These are phyloP conservation scores for Monochamus alternatus DNA, from an alignment of 2,888 invertebrate genomes.

Conservation along the genomic window DNA sequence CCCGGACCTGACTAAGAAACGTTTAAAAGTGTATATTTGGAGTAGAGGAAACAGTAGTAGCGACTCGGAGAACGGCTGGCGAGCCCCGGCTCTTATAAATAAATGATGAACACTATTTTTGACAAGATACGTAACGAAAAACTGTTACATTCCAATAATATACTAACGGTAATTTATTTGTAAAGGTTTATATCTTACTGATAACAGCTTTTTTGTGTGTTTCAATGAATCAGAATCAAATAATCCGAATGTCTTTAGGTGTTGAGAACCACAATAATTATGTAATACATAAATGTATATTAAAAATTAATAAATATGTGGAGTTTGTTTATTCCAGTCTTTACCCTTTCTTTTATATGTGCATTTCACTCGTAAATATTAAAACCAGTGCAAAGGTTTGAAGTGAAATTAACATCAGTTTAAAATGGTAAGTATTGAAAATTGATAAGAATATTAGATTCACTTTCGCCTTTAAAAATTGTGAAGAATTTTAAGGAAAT, in stretches of 20 bases:
- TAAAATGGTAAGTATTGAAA: too few species aligned
- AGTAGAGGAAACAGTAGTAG: conserved; percentile 8
- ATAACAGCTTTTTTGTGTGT: conserved; percentile 70
- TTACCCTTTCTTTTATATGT: neutral
- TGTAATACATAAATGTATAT: conserved; percentile 71
- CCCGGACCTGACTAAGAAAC: conserved; percentile 41
- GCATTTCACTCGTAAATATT: neutral
- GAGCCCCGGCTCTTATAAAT: conserved; percentile 42
- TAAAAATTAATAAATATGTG: conserved; percentile 59
- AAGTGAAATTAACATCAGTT: too few species aligned
- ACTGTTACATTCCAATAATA: conserved; percentile 66
- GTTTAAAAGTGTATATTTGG: conserved; percentile 13
- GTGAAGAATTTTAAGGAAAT: too few species aligned
- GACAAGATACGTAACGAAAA: conserved; percentile 65
- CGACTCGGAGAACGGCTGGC: conserved; percentile 16
- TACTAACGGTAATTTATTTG: conserved; percentile 51
- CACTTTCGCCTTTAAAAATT: too few species aligned
- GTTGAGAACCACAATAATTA: conserved; percentile 70
- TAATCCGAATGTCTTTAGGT: conserved; percentile 69
- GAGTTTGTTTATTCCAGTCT: conserved; percentile 6
- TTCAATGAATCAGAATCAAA: conserved; percentile 66
- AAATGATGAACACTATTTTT: conserved; percentile 66
- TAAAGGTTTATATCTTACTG: conserved; percentile 52
- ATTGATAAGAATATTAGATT: too few species aligned
- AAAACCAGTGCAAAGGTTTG: neutral